Evolutionary conservation across 2,113 vertebrate species (phyloP).

Genomic region (Pelvicachromis taeniatus): DNA sequence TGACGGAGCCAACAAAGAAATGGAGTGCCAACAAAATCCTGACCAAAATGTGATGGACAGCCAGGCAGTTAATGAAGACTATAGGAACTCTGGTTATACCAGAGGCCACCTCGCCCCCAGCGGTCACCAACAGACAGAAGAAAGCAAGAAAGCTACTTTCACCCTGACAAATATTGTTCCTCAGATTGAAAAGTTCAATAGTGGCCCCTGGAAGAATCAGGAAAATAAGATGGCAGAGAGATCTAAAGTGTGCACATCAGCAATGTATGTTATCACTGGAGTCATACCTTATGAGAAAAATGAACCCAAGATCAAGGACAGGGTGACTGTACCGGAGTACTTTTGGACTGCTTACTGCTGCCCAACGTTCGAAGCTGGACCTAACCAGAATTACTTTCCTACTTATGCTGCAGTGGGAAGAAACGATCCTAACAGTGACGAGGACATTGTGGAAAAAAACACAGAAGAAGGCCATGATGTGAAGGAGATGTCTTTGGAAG

Average conservation of each 20-base stretch:
- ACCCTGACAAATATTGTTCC: neutral
- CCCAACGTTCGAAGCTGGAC: rapidly evolving
- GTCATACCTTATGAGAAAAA: neutral
- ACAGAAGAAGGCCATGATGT: neutral
- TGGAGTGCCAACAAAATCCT: neutral
- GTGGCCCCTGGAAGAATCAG: rapidly evolving
- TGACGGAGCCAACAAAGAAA: neutral
- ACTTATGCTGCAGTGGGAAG: neutral
- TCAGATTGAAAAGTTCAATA: neutral
- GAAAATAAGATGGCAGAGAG: rapidly evolving
- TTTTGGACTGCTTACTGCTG: neutral
- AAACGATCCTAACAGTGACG: neutral
- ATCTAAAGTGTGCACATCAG: rapidly evolving
- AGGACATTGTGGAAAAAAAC: neutral
- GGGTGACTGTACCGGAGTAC: neutral
- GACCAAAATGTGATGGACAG: neutral
- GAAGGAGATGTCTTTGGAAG: neutral
- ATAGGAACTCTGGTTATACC: neutral
- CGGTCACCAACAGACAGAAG: neutral
- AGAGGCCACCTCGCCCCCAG: neutral
- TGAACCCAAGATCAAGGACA: rapidly evolving
- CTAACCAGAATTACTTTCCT: neutral
- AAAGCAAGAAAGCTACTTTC: rapidly evolving
- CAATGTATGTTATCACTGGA: neutral
- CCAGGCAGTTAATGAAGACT: neutral